phyloP scores from a whole-genome alignment of 2,888 invertebrate species.

The Epinotia ramella region DNA sequence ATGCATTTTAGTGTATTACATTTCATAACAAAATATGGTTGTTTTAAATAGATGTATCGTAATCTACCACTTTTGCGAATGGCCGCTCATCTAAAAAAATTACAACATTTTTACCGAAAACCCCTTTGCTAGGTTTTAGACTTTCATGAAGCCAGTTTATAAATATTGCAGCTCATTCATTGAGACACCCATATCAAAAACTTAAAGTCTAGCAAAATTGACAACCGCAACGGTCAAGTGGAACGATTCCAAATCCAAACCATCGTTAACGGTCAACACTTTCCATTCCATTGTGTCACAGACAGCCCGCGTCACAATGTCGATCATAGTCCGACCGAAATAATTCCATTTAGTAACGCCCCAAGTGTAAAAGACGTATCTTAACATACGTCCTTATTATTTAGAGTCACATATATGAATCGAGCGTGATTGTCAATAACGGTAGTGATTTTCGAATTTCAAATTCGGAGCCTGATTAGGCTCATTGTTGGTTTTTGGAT shows the following conservation, averaged over 20 bases:
- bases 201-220: constrained; percentile 32
- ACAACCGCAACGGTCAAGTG: constrained; percentile 43
- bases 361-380: constrained; percentile 5
- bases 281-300: constrained; percentile 77
- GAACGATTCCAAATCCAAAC: constrained; percentile 65
- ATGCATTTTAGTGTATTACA: too few species aligned
- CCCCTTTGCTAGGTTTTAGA: too few species aligned
- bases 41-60: too few species aligned
- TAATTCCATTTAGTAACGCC: constrained; percentile 7
- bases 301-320: constrained; percentile 70
- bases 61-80: too few species aligned
- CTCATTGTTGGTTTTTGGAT: constrained; percentile 67
- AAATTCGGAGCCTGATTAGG: constrained; percentile 72
- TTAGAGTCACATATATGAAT: constrained; percentile 62
- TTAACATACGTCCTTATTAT: constrained; percentile 35
- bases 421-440: constrained; percentile 72
- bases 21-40: too few species aligned
- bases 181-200: neutral
- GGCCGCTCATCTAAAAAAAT: too few species aligned
- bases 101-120: too few species aligned
- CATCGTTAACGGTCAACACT: constrained; percentile 74
- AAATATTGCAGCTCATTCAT: neutral
- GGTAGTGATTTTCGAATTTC: constrained; percentile 71
- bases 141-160: neutral
- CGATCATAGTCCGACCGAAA: constrained; percentile 66